phyloP scores from a whole-genome alignment of 1,140 invertebrate genomes.

The Drosophila orena region DNA sequence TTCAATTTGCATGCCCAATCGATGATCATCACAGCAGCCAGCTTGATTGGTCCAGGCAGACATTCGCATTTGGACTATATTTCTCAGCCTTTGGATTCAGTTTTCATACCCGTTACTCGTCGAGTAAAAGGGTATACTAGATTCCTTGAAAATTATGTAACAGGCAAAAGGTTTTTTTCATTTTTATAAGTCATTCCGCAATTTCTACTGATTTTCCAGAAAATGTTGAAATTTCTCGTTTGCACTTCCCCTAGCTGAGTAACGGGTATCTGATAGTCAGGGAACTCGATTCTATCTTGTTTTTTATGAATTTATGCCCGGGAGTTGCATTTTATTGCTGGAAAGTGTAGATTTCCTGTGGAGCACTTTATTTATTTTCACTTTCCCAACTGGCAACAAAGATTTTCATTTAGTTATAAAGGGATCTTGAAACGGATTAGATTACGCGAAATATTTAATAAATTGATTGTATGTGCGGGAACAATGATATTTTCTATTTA shows the following conservation, averaged over 20 bases:
- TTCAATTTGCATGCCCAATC: conserved; percentile 73
- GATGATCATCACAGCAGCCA: conserved; percentile 29
- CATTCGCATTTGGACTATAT: conserved; percentile 25
- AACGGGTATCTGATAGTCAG: no score
- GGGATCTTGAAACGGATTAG: conserved; percentile 12
- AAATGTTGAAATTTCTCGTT: no score
- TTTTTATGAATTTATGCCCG: conserved; percentile 66
- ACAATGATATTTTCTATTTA: conserved; percentile 11
- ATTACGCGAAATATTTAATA: conserved; percentile 11
- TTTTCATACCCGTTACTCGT: conserved; percentile 12
- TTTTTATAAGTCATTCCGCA: no score
- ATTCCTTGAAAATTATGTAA: no score
- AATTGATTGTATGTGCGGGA: background rate
- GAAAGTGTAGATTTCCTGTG: conserved; percentile 55
- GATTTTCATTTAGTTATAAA: conserved; percentile 46
- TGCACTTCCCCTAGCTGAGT: no score
- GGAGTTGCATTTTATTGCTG: conserved; percentile 49
- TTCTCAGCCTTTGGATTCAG: conserved; percentile 49
- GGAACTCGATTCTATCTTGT: conserved; percentile 3
- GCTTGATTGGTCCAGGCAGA: conserved; percentile 42
- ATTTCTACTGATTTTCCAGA: no score
- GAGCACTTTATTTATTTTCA: conserved; percentile 40
- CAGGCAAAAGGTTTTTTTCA: no score
- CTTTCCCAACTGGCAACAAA: conserved; percentile 43
- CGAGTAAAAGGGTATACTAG: no score